Evolutionary conservation across 2,797 vertebrate genomes (phyloP), one percentile per base, ranked within the genome.

Genomic region (Paratrypauchen microcephalus): DNA sequence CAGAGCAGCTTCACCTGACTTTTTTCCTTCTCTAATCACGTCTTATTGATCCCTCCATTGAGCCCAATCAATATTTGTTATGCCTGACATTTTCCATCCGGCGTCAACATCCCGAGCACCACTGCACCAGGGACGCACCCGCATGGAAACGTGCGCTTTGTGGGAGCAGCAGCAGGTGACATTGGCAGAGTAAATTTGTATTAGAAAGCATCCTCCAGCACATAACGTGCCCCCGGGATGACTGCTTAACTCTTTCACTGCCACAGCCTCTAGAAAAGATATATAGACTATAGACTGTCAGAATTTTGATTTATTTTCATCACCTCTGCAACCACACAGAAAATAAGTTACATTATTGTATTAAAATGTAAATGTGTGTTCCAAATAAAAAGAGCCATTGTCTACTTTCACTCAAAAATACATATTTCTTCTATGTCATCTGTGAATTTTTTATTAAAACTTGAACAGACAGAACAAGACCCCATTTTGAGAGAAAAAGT

Each of bases 21-120:
- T 84, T 86, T 86, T 73, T 75, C 12, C 36, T 70, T 77, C n/a
- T 70, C 65, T 84, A 84, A 90, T 89, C 83, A 82, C 59, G 1
- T 21, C 60, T 59, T 76, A 91, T 89, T 59, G 87, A 91, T 87
- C 66, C 66, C 24, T 6, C 39, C 24, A 64, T 75, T 71, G 28
- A 11, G 60, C 66, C 18, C 13, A 63, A 88, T 90, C 85, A 83
- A 89, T 90, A 82, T 88, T 89, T 87, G 84, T 79, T 74, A 65
- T 79, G 76, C 84, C 58, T 71, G 66, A 66, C 77, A 83, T 88
- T 88, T 87, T 83, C 79, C 74, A 41, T 75, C 70, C 63, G 83
- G 63, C 39, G 64, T 81, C 83, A 65, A 52, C 63, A 52, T 65
- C 63, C 12, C 45, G 26, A 3, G 47, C 63, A 0, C 26, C 24